Evolutionary conservation across 2,888 invertebrate species (phyloP).

Genomic region (Leucoptera coffeella): DNA sequence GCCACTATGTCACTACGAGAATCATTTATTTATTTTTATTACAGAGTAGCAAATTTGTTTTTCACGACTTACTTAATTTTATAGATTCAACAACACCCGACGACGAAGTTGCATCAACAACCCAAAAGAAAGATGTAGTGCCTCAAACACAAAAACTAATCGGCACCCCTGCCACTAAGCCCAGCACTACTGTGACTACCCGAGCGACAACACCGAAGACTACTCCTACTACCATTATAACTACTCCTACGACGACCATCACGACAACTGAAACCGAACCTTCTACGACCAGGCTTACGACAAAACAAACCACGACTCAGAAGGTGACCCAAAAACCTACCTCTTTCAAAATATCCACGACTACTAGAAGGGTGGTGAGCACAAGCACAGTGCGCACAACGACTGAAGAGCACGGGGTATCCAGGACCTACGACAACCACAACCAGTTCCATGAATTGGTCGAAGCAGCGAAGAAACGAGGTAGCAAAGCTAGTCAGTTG

Average conservation of each 20-base stretch:
- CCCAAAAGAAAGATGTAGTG: slow-evolving; percentile 1
- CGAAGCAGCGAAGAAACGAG: slow-evolving; percentile 9
- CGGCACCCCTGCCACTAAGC: slow-evolving; percentile 7
- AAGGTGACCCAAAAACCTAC: slow-evolving; percentile 5
- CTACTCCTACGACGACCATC: slow-evolving; percentile 9
- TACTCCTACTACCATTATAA: slow-evolving; percentile 8
- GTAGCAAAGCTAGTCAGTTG: no score
- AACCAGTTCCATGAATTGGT: slow-evolving; percentile 7
- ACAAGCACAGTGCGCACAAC: slow-evolving; percentile 1
- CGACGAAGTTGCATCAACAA: no score
- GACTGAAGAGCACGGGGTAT: slow-evolving; percentile 4
- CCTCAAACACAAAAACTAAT: slow-evolving; percentile 20
- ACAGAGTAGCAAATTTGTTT: no score
- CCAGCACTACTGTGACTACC: slow-evolving; percentile 8
- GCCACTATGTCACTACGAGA: no score
- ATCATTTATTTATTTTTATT: no score
- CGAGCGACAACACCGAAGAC: slow-evolving; percentile 5
- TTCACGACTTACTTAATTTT: no score
- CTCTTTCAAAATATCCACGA: slow-evolving; percentile 4
- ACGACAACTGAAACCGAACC: slow-evolving; percentile 9
- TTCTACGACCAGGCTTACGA: no score
- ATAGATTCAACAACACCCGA: no score
- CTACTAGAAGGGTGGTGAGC: slow-evolving; percentile 5
- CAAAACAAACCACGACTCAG: slow-evolving; percentile 7
- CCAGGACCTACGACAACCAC: slow-evolving; percentile 7